Conservation (phyloP, 2,797 vertebrate species). For the Sebastes elongatus region DNA sequence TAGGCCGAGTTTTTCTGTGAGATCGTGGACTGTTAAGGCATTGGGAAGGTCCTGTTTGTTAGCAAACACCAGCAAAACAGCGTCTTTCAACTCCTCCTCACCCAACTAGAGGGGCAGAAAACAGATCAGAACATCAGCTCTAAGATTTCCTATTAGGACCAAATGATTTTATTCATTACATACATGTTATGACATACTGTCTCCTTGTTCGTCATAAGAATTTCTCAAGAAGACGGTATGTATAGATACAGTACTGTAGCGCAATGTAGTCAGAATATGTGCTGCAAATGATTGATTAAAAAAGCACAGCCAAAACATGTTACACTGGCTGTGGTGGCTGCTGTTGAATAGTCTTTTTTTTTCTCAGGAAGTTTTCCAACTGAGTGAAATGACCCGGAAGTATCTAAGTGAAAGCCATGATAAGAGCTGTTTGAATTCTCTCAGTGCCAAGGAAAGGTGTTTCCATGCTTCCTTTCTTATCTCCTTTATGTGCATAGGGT, state of each 20-base stretch:
- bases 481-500: not conserved
- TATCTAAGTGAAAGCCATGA: not conserved
- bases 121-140: not conserved
- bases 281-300: not conserved
- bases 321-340: not conserved
- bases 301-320: not conserved
- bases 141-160: not conserved
- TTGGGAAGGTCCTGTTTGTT: conserved; percentile 96
- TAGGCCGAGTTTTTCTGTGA: conserved; percentile 88
- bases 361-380: not conserved
- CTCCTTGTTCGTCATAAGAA: not conserved
- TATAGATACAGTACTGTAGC: not conserved
- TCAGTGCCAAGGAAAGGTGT: not conserved
- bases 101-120: conserved; percentile 75
- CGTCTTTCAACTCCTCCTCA: conserved; percentile 90
- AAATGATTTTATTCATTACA: not conserved
- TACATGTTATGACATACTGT: not conserved
- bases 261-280: not conserved
- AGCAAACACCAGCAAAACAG: conserved; percentile 89
- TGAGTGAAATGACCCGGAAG: not conserved
- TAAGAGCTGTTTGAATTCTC: not conserved
- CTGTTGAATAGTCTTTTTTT: not conserved
- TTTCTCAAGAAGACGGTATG: not conserved
- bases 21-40: conserved; percentile 87
- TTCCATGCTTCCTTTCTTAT: not conserved